A percentile compares a stretch with the other conserved stretches of the same genome.
These are phyloP conservation scores for Thumatha senex DNA, from an alignment of 2,888 invertebrate genomes.

Conservation along the genomic window DNA sequence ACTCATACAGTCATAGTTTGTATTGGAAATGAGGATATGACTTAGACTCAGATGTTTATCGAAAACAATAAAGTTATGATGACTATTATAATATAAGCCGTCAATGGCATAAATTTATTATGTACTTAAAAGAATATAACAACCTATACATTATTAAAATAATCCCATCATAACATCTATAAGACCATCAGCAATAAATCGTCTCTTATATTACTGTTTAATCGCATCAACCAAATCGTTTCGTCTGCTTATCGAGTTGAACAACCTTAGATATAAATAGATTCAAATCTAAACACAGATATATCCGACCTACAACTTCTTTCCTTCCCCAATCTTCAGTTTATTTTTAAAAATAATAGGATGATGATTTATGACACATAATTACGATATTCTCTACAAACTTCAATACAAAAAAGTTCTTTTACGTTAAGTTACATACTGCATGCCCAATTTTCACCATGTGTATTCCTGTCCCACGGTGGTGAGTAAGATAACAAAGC, in stretches of 20 bases:
- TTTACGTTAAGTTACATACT: too few species aligned
- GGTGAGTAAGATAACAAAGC: too few species aligned
- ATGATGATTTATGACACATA: too few species aligned
- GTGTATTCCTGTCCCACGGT: too few species aligned
- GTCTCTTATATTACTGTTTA: conserved; percentile 18
- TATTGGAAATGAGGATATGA: not conserved
- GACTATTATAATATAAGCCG: not conserved
- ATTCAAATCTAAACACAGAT: conserved; percentile 46
- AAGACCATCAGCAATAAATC: conserved; percentile 1
- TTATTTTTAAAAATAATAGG: not conserved
- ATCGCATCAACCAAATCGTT: conserved; percentile 25
- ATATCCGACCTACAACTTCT: conserved; percentile 38
- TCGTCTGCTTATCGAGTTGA: conserved; percentile 57
- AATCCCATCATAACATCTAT: not conserved
- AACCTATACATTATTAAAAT: conserved; percentile 1
- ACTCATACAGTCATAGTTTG: not conserved
- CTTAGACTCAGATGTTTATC: not conserved
- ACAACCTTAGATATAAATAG: conserved; percentile 77
- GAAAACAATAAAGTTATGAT: not conserved
- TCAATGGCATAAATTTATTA: not conserved
- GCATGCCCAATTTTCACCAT: too few species aligned
- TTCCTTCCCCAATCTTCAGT: conserved; percentile 36
- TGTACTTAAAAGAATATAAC: not conserved
- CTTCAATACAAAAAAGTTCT: too few species aligned
- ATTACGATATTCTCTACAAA: too few species aligned